Percentiles rank a stretch among this genome's conserved stretches.
These are phyloP conservation scores for Apis dorsata DNA, from an alignment of 1,140 invertebrate species.

Conservation along the genomic window DNA sequence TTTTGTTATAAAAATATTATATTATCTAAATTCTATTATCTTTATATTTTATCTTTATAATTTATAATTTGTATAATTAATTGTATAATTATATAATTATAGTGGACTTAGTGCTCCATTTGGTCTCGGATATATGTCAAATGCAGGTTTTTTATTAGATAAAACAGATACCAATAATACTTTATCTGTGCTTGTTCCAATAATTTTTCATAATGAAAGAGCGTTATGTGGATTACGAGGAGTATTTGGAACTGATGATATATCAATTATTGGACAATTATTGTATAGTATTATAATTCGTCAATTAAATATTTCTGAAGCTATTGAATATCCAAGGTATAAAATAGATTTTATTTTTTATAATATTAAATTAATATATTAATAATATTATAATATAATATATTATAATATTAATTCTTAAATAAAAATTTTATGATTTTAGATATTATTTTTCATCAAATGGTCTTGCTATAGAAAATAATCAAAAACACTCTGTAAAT, in stretches of 20 bases:
- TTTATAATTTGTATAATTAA: background rate
- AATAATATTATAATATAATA: too few species aligned
- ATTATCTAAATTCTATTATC: too few species aligned
- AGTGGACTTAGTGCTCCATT: constrained; percentile 73
- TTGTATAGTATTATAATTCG: constrained; percentile 74
- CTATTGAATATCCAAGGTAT: constrained; percentile 76
- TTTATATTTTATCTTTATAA: too few species aligned
- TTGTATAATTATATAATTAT: constrained; percentile 9
- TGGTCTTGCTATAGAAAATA: constrained; percentile 71
- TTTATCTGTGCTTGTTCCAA: constrained; percentile 68
- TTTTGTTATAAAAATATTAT: too few species aligned
- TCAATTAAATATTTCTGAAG: constrained; percentile 70
- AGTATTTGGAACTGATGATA: constrained; percentile 73
- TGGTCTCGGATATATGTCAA: constrained; percentile 65
- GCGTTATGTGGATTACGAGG: constrained; percentile 69
- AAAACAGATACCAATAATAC: constrained; percentile 64
- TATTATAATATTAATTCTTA: background rate
- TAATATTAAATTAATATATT: background rate
- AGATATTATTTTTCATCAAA: constrained; percentile 72
- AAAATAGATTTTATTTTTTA: constrained; percentile 16
- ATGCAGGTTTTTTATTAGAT: constrained; percentile 73
- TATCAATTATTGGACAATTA: constrained; percentile 70
- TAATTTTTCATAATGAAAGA: constrained; percentile 69
- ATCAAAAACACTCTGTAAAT: constrained; percentile 68
- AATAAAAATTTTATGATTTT: background rate